Evolutionary conservation across 2,797 vertebrate species (phyloP).

Genomic region (Paguma larvata): DNA sequence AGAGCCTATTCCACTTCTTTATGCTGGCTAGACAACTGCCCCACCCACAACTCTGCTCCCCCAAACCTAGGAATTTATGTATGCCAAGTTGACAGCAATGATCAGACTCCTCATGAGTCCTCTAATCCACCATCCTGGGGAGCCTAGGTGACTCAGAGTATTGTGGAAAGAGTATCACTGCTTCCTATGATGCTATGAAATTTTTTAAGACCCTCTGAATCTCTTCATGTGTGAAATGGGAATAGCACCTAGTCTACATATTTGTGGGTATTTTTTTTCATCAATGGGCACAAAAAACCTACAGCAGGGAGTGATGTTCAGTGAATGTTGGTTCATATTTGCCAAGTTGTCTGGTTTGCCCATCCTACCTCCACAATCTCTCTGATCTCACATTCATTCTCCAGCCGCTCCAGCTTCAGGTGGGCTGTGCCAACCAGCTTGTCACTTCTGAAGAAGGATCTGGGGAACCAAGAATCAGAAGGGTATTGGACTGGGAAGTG

Average conservation of each 20-base stretch:
- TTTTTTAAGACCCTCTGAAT: not conserved
- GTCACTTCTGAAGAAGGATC: constrained; percentile 95
- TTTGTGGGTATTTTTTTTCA: not conserved
- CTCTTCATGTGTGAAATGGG: not conserved
- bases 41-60: not conserved
- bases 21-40: not conserved
- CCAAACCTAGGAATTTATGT: not conserved
- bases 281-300: not conserved
- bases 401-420: constrained; percentile 96
- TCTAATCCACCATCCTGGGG: not conserved
- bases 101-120: not conserved
- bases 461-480: constrained; percentile 78
- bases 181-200: not conserved
- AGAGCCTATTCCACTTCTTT: not conserved
- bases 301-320: not conserved
- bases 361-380: constrained; percentile 93
- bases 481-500: not conserved
- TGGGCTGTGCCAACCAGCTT: constrained; percentile 95
- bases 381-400: constrained; percentile 96
- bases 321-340: not conserved
- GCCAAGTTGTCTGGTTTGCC: not conserved
- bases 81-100: not conserved
- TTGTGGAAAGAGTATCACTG: not conserved
- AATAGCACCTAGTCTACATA: not conserved
- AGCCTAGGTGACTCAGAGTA: not conserved